Conservation (phyloP, 2,888 invertebrate species). For the Notodromas monacha region DNA sequence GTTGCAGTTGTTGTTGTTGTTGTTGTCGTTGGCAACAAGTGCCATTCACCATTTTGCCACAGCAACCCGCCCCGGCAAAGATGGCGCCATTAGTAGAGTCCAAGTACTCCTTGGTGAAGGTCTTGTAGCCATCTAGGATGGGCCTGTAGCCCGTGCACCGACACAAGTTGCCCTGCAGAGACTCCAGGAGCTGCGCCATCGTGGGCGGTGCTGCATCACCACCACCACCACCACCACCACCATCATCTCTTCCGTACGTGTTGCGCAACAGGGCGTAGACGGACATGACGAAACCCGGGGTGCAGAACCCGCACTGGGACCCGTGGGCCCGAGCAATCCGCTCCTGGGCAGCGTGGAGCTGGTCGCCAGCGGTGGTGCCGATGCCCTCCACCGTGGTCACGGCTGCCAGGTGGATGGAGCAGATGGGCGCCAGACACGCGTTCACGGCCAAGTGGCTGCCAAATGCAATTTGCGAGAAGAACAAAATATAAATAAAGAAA, state of each 20-base stretch:
- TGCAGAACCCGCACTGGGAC: conserved; percentile 80
- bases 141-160: conserved; percentile 80
- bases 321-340: conserved; percentile 62
- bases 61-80: no score
- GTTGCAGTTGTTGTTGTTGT: no score
- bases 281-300: conserved; percentile 87
- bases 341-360: conserved; percentile 61
- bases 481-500: no score
- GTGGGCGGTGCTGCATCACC: no score
- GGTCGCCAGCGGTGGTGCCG: conserved; percentile 34
- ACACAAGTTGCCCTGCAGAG: conserved; percentile 47
- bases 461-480: not conserved
- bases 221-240: no score
- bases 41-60: no score
- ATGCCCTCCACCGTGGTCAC: conserved; percentile 80
- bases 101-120: conserved; percentile 20
- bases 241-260: no score
- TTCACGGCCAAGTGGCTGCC: conserved; percentile 45
- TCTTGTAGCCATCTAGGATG: conserved; percentile 59
- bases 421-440: conserved; percentile 58
- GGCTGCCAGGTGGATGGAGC: conserved; percentile 51
- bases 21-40: no score
- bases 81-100: not conserved
- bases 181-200: no score
- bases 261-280: conserved; percentile 60